Evolutionary conservation across 2,113 vertebrate species (phyloP).

Genomic region (Suncus etruscus): DNA sequence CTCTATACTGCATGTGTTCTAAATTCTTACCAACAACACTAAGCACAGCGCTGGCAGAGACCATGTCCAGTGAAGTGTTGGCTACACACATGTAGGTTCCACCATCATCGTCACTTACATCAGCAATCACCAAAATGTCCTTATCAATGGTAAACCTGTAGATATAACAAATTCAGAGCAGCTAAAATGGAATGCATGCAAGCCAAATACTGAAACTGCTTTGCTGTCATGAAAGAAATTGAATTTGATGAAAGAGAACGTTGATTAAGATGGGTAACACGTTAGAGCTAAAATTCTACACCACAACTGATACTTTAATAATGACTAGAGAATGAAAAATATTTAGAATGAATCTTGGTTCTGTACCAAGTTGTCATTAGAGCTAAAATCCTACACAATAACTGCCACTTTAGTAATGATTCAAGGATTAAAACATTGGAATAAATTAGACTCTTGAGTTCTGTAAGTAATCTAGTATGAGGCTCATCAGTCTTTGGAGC

Average conservation of each 20-base stretch:
- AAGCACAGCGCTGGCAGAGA: conserved; percentile 94
- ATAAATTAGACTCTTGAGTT: background rate
- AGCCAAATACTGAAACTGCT: background rate
- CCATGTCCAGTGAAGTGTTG: conserved; percentile 96
- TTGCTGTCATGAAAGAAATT: background rate
- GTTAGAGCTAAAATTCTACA: background rate
- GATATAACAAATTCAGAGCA: conserved; percentile 76
- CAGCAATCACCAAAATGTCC: conserved; percentile 92
- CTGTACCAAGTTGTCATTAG: background rate
- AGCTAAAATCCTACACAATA: too few relatives aligned
- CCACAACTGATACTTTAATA: background rate
- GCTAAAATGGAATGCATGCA: background rate
- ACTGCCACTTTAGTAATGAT: too few relatives aligned
- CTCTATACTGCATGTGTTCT: too few relatives aligned
- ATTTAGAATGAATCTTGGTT: background rate
- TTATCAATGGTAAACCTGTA: conserved; percentile 91
- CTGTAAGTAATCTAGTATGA: background rate
- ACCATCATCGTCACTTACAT: conserved; percentile 92
- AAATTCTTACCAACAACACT: conserved; percentile 94
- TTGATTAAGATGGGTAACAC: background rate
- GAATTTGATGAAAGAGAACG: conserved; percentile 7
- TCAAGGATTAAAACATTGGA: background rate
- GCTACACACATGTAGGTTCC: conserved; percentile 95
- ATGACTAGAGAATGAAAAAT: conserved; percentile 3
- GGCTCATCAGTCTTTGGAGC: background rate